These are phyloP conservation scores for Drosophila repleta DNA, from an alignment of 1,140 invertebrate genomes.

Conservation along the genomic window DNA sequence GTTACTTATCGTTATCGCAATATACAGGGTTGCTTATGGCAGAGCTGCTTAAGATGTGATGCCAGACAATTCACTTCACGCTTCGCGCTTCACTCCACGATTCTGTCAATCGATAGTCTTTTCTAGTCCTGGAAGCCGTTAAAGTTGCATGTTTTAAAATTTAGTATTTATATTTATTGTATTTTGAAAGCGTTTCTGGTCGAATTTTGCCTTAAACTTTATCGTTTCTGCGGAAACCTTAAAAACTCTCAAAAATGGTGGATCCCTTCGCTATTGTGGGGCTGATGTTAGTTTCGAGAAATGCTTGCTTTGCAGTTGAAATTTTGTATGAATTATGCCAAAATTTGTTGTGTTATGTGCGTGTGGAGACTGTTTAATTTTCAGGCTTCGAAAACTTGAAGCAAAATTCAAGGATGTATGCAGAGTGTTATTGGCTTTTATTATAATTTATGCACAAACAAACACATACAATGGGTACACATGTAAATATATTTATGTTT, in stretches of 20 bases:
- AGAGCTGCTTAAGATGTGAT: conserved; percentile 29
- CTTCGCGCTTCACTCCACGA: conserved; percentile 1
- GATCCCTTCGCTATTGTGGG: conserved; percentile 23
- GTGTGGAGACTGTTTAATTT: conserved; percentile 40
- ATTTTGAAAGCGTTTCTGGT: background rate
- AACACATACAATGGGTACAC: conserved; percentile 22
- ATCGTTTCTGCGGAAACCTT: conserved; percentile 8
- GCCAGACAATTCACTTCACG: conserved; percentile 14
- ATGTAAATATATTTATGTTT: conserved; percentile 46
- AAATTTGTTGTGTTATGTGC: conserved; percentile 64
- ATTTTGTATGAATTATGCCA: conserved; percentile 68
- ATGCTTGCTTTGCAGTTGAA: conserved; percentile 64
- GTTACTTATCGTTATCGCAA: conserved; percentile 39
- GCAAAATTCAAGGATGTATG: conserved; percentile 40
- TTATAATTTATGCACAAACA: conserved; percentile 33
- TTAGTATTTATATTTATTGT: no score
- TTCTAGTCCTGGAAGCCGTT: conserved; percentile 7
- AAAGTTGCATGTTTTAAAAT: background rate
- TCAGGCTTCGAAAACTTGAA: conserved; percentile 42
- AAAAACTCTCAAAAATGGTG: conserved; percentile 26
- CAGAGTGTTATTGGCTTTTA: background rate
- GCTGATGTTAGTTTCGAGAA: conserved; percentile 56
- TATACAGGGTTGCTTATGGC: conserved; percentile 16
- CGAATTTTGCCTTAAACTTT: background rate
- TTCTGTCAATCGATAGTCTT: background rate